Conservation (phyloP, 2,888 invertebrate species). For the Drosophila limbata region DNA sequence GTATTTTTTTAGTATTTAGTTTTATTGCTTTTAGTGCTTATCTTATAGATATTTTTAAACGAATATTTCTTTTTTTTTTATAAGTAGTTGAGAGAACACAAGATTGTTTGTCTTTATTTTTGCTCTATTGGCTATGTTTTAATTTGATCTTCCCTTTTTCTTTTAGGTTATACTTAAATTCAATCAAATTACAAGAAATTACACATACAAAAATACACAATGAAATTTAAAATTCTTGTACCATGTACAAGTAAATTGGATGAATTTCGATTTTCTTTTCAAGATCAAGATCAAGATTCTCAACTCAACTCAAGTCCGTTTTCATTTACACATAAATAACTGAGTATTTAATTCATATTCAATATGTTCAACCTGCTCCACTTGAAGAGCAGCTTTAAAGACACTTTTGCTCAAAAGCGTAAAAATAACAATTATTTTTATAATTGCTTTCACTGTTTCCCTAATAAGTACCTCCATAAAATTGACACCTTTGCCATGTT, state of each 20-base stretch:
- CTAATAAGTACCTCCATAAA: slow-evolving; percentile 22
- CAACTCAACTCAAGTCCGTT: slow-evolving; percentile 33
- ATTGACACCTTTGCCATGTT: not conserved
- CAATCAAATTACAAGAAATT: slow-evolving; percentile 48
- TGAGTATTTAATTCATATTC: slow-evolving; percentile 19
- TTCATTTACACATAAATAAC: slow-evolving; percentile 39
- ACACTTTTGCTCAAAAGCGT: slow-evolving; percentile 40
- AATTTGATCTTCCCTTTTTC: slow-evolving; percentile 17
- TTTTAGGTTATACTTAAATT: slow-evolving; percentile 28
- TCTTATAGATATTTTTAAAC: slow-evolving; percentile 36
- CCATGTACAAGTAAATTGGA: slow-evolving; percentile 42
- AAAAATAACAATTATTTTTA: slow-evolving; percentile 54
- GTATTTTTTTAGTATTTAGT: slow-evolving; percentile 46
- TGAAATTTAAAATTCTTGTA: slow-evolving; percentile 28
- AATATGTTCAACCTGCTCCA: not conserved
- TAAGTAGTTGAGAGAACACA: slow-evolving; percentile 63
- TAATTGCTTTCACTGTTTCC: slow-evolving; percentile 75
- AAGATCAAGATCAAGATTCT: slow-evolving; percentile 17
- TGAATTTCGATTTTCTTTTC: slow-evolving; percentile 36
- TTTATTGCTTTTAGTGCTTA: slow-evolving; percentile 57
- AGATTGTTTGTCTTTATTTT: slow-evolving; percentile 31
- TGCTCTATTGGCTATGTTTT: slow-evolving; percentile 58
- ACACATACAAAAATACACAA: slow-evolving; percentile 60
- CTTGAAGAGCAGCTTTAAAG: slow-evolving; percentile 23
- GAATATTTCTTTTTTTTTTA: slow-evolving; percentile 20